Evolutionary conservation across 2,888 invertebrate species (phyloP), one percentile per base, ranked within the genome.

Genomic region (Drosophila meridionalis): DNA sequence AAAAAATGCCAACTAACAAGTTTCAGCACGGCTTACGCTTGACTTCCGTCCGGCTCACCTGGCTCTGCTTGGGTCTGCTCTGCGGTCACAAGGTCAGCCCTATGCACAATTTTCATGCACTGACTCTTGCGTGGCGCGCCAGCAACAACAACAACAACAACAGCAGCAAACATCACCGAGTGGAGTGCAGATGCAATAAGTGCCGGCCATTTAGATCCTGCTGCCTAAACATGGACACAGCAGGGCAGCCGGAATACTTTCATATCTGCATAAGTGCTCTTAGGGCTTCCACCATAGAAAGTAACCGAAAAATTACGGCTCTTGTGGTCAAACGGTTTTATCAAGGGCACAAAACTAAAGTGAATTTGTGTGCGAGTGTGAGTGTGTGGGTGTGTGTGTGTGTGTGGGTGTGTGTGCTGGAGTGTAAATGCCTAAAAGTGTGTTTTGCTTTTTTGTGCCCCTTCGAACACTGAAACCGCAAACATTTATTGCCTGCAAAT

Each of bases 251-350:
- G 48, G 59, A 59, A 64, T 66, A 64, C 62, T 64, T 43, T 20
- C 52, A 56, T 36, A 43, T 20, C 64, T 42, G 61, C 56, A 56
- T 56, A 56, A 89, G 84, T 89, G 84, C 87, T 89, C 87, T 89
- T 89, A 70, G 66, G 80, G 42, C 34, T 42, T 50, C 50, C 45
- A 34, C 47, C 67, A 67, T 80, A 80, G 89, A 84, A 83, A 83
- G 84, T 89, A 89, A 87, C 87, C 89, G 79, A 83, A 78, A 88
- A 89, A 89, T 89, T 81, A 89, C 76, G 79, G 81, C 83, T 79
- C 78, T 77, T 85, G 85, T 82, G 89, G 87, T 82, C 80, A 82
- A 84, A 84, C 65, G 73, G 62, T 77, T 89, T 80, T 63, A 57
- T 52, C 74, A 74, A 77, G 69, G 38, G 52, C 70, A 47, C 43